These are phyloP conservation scores for Sinocyclocheilus anshuiensis DNA, from an alignment of 2,113 vertebrate species.

Conservation along the genomic window DNA sequence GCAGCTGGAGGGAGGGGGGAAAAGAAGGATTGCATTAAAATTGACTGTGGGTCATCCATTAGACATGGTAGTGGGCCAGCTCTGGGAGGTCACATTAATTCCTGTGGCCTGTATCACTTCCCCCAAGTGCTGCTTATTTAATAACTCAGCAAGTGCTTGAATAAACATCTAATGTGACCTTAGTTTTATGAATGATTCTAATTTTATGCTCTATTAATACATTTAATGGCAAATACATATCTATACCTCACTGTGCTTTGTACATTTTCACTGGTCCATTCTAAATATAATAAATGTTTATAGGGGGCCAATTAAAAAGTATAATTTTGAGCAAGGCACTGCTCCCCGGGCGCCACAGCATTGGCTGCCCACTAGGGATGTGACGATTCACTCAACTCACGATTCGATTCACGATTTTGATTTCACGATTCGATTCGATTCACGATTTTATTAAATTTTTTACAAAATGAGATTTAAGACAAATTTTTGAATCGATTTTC, in stretches of 20 bases:
- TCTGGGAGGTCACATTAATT: slow-evolving; percentile 24
- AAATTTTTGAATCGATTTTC: too few species aligned
- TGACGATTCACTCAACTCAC: too few species aligned
- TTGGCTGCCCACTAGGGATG: too few species aligned
- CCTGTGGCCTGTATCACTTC: neutral
- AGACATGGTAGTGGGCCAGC: slow-evolving; percentile 19
- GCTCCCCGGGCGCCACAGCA: too few species aligned
- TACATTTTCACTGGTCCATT: neutral
- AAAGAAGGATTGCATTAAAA: slow-evolving; percentile 3
- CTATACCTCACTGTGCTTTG: neutral
- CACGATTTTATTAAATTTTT: too few species aligned
- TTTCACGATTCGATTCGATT: too few species aligned
- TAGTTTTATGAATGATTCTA: slow-evolving; percentile 13
- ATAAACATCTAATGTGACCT: slow-evolving; percentile 1
- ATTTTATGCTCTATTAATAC: neutral
- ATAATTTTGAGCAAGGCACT: neutral
- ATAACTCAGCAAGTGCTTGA: neutral
- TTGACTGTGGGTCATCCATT: slow-evolving; percentile 31
- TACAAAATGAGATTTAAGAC: too few species aligned
- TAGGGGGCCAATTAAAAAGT: neutral
- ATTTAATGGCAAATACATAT: neutral
- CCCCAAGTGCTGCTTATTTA: slow-evolving; percentile 13
- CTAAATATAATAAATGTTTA: neutral
- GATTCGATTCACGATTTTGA: too few species aligned
- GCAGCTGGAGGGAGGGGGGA: neutral